Evolutionary conservation across 2,888 invertebrate genomes (phyloP).

Genomic region (Spatulosminthurus flaviceps): DNA sequence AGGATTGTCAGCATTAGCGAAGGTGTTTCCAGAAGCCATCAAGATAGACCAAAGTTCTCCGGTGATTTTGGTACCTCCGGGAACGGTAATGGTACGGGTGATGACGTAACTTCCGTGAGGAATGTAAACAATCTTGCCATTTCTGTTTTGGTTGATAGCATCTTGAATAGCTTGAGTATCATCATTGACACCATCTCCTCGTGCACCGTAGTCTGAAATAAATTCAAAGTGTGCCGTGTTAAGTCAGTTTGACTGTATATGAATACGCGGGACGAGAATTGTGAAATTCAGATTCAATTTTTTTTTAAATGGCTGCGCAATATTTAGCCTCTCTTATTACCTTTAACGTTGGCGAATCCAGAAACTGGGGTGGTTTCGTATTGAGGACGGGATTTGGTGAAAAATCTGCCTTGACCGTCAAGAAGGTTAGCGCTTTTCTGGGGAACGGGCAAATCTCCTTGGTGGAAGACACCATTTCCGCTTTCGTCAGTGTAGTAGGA

Average conservation of each 20-base stretch:
- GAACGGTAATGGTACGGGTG: constrained; percentile 54
- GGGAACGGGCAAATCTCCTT: constrained; percentile 47
- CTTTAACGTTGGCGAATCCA: constrained; percentile 56
- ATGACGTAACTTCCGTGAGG: constrained; percentile 58
- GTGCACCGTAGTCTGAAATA: constrained; percentile 53
- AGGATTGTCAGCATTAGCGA: constrained; percentile 53
- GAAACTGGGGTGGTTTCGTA: constrained; percentile 49
- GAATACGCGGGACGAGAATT: too few species aligned
- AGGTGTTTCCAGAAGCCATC: constrained; percentile 57
- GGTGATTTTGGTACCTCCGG: constrained; percentile 54
- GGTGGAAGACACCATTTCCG: constrained; percentile 47
- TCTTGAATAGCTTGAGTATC: constrained; percentile 59
- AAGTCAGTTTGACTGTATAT: too few species aligned
- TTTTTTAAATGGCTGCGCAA: too few species aligned
- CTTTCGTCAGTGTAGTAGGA: constrained; percentile 54
- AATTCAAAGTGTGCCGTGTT: too few species aligned
- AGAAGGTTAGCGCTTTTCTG: constrained; percentile 52
- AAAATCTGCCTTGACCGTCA: constrained; percentile 55
- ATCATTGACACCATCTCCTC: constrained; percentile 58
- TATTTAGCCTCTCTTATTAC: constrained; percentile 32
- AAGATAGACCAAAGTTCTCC: constrained; percentile 59
- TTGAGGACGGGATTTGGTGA: constrained; percentile 56
- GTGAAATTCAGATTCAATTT: too few species aligned
- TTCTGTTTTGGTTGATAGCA: constrained; percentile 53
- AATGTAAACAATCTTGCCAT: constrained; percentile 57